Evolutionary conservation across 2,888 invertebrate species (phyloP).

Genomic region (Cephalotes varians): DNA sequence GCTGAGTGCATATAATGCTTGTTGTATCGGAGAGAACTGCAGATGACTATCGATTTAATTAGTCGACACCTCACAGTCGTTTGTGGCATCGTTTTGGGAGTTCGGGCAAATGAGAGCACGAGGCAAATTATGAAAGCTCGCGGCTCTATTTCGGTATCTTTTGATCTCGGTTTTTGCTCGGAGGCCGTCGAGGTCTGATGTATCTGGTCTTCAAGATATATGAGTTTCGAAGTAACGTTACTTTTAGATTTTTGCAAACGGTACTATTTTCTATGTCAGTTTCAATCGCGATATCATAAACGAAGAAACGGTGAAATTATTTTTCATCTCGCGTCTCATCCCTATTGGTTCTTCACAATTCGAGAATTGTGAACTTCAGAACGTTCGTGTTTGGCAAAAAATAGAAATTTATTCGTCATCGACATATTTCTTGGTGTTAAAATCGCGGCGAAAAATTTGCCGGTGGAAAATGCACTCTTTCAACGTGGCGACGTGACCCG

Average conservation of each 20-base stretch:
- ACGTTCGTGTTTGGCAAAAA: neutral
- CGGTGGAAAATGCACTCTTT: slow-evolving; percentile 67
- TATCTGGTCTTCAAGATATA: slow-evolving; percentile 22
- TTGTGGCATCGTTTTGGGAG: slow-evolving; percentile 11
- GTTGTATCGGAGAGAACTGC: slow-evolving; percentile 2
- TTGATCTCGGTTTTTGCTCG: slow-evolving; percentile 68
- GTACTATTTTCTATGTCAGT: neutral
- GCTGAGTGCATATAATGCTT: neutral
- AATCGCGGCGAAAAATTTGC: slow-evolving; percentile 55
- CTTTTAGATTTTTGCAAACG: slow-evolving; percentile 18
- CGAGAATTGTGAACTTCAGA: neutral
- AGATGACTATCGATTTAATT: slow-evolving; percentile 43
- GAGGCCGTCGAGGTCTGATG: slow-evolving; percentile 28
- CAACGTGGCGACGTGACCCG: slow-evolving; percentile 55
- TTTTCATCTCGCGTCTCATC: neutral
- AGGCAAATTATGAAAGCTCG: slow-evolving; percentile 42
- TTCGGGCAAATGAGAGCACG: slow-evolving; percentile 33
- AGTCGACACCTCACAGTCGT: slow-evolving; percentile 21
- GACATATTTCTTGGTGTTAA: neutral
- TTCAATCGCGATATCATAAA: neutral
- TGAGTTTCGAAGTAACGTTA: slow-evolving; percentile 11
- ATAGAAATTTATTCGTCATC: neutral
- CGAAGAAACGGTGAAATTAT: neutral
- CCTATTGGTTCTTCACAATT: neutral
- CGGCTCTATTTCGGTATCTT: slow-evolving; percentile 74